A percentile compares a stretch with the other conserved stretches of the same genome.
These are phyloP conservation scores for Sphaerophoria rueppellii DNA, from an alignment of 2,888 invertebrate species.

Conservation along the genomic window DNA sequence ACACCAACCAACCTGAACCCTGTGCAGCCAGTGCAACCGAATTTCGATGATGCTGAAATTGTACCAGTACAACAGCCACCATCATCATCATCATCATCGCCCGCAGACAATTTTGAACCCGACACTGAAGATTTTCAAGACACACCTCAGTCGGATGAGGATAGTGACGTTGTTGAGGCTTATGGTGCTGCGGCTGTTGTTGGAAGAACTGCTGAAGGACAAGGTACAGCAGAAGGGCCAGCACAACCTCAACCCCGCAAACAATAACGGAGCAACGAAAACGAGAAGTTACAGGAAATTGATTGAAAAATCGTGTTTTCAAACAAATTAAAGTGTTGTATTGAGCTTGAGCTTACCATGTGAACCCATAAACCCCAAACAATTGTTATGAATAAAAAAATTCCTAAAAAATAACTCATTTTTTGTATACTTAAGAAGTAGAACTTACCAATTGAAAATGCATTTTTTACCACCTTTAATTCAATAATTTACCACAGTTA, in stretches of 20 bases:
- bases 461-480: too few species aligned
- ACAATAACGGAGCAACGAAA: not conserved
- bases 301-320: not conserved
- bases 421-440: not conserved
- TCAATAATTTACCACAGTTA: too few species aligned
- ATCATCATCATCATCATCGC: not conserved
- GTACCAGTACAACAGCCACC: slow-evolving; percentile 45
- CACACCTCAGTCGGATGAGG: slow-evolving; percentile 70
- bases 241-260: not conserved
- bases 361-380: too few species aligned
- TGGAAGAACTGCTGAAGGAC: slow-evolving; percentile 18
- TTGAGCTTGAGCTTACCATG: not conserved
- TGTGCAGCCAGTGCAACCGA: slow-evolving; percentile 25
- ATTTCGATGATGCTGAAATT: slow-evolving; percentile 41
- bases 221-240: slow-evolving; percentile 29
- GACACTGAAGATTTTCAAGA: slow-evolving; percentile 53
- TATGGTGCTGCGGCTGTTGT: slow-evolving; percentile 56
- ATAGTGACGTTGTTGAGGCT: slow-evolving; percentile 77
- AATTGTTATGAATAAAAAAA: too few species aligned
- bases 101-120: slow-evolving; percentile 24
- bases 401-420: not conserved
- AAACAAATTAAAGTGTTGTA: not conserved
- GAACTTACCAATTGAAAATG: not conserved
- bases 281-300: too few species aligned
- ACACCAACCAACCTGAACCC: not conserved